Base-by-base conservation (phyloP, 2,113 vertebrate genomes). In the Eretmochelys imbricata region DNA sequence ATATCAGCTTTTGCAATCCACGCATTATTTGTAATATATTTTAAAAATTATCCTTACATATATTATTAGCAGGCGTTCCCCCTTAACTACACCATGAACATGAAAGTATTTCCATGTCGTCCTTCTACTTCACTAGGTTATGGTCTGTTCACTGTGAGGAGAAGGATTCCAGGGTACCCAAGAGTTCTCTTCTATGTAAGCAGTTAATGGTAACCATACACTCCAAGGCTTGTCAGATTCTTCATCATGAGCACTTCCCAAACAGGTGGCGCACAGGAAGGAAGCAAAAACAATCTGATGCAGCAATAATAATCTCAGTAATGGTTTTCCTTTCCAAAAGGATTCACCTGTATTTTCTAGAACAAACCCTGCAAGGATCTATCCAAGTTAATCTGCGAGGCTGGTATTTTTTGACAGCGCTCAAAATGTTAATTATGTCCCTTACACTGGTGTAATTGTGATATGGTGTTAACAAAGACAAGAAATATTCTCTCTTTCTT, bases 191-290 rank as follows among this genome's bases (percentile, higher is more conserved):
- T 3, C 9, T 19, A 53, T 38, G 6, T 22, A 49, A 79, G 51
- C 22, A n/a, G 53, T 17, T 57, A n/a, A 8, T 24, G 1, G 0
- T 2, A 38, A 35, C 10, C 4, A 50, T 0, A 0, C 1, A 6
- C 6, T 20, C 19, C n/a, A 24, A 4, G 35, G 5, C 17, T 13
- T 31, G 57, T 10, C 51, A 78, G 5, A 10, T 1, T n/a, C 11
- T 24, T 65, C 35, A 31, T 14, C 48, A 29, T 13, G 12, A 46
- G 42, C 24, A 42, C 22, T 14, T 46, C 72, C 12, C 38, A 76
- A 46, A 25, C 22, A 5, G 11, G 11, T 13, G 42, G 24, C 27
- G 25, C 35, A 72, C 19, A 3, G 11, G 27, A 12, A 16, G 75
- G 72, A 76, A 25, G 42, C 22, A 76, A 76, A 46, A 25, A 12